Evolutionary conservation across 2,113 vertebrate species (phyloP), one percentile per base, ranked within the genome.

Genomic region (Laterallus jamaicensis): DNA sequence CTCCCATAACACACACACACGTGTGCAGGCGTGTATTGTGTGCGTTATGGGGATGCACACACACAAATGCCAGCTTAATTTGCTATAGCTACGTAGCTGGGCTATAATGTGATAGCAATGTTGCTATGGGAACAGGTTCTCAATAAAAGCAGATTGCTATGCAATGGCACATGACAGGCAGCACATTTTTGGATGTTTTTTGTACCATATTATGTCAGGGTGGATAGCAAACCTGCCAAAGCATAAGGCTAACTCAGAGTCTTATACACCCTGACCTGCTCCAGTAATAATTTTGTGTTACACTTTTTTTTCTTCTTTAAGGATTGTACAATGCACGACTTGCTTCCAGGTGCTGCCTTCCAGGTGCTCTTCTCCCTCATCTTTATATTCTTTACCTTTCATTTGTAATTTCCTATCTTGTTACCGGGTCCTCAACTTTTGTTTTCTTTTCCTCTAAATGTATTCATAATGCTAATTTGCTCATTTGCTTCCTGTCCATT

Each of bases 41-140:
- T 31, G 20, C 5, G 49, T 68, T 66, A 40, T 71, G 75, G 50
- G 76, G 54, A 15, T 12, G 55, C 37, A 31, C n/a, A 55, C 29
- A 59, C 5, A 39, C 3, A 56, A 86, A 88, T 37, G 35, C 40
- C 42, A 79, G 62, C 68, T 79, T 62, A 22, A 74, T 69, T 88
- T 77, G 66, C 63, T 82, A 3, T 39, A 19, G 74, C 91, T 49
- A 28, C 2, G 3, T 54, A 73, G 52, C 59, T 62, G 62, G 50
- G n/a, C 37, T 66, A n/a, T 26, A 69, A 85, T 55, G 55, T 2
- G 14, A 75, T 7, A 85, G 58, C 20, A 70, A 14, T 55, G 85
- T 91, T 95, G 87, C 93, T 69, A 93, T 95, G 92, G 96, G 25
- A 95, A 96, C 87, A 82, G 42, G 32, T 63, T 96, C 77, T 59